Percentiles rank a stretch among this genome's conserved stretches.
Evolutionary conservation across 1,140 invertebrate species (phyloP).

Genomic region (Drosophila nikananu): DNA sequence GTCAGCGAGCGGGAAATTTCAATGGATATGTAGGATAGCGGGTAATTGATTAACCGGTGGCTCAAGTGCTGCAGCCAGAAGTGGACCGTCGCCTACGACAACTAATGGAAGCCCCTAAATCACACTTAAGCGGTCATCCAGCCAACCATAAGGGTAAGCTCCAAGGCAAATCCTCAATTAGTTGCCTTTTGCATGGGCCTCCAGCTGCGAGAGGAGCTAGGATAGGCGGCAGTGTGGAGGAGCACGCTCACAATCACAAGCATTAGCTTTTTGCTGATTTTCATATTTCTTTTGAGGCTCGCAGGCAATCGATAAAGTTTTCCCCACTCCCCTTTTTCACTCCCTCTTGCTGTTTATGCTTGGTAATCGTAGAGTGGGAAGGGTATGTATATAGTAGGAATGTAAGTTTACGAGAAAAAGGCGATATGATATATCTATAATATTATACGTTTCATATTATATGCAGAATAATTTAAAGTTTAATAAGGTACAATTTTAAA

Average conservation of each 20-base stretch:
- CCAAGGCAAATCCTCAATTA: constrained; percentile 43
- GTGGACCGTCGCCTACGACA: constrained; percentile 18
- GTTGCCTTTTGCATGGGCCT: constrained; percentile 28
- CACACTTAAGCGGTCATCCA: constrained; percentile 46
- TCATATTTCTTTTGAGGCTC: constrained; percentile 39
- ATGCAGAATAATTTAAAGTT: not conserved
- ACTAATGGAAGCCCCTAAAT: constrained; percentile 40
- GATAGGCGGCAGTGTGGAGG: not conserved
- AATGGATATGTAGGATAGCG: constrained; percentile 19
- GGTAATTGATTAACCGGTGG: constrained; percentile 48
- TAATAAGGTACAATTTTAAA: too few species aligned
- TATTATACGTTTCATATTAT: not conserved
- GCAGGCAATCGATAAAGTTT: constrained; percentile 32
- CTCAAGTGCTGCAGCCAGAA: constrained; percentile 23
- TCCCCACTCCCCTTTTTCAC: not conserved
- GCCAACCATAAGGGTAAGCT: constrained; percentile 23
- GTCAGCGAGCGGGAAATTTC: constrained; percentile 28
- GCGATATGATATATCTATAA: not conserved
- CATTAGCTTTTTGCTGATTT: constrained; percentile 45
- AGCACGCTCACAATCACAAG: constrained; percentile 18
- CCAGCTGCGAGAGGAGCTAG: not conserved
- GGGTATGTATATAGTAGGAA: not conserved
- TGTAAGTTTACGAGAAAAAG: not conserved
- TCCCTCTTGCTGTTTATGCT: not conserved
- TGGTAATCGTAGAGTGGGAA: not conserved